phyloP scores from a whole-genome alignment of 1,140 invertebrate species.

The Euwallacea fornicatus region DNA sequence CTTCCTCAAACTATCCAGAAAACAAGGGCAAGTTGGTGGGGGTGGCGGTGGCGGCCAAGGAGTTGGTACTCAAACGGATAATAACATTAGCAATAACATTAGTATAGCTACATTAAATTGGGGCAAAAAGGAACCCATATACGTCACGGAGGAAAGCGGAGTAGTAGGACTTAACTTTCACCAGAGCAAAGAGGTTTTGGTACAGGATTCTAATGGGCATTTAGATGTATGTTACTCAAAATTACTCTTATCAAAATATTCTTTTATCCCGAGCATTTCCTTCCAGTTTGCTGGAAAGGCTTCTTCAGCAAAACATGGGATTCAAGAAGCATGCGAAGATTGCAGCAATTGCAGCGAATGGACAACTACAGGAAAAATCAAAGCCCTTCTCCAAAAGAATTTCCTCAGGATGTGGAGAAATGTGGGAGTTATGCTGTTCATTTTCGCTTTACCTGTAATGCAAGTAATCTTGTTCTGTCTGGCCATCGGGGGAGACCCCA shows the following conservation, averaged over 20 bases:
- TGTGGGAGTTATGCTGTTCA: constrained; percentile 85
- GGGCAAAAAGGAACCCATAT: constrained; percentile 78
- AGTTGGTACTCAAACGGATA: constrained; percentile 54
- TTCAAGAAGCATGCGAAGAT: constrained; percentile 47
- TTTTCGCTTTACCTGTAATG: constrained; percentile 86
- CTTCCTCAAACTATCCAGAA: constrained; percentile 85
- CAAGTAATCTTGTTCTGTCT: constrained; percentile 94
- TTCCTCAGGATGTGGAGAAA: constrained; percentile 89
- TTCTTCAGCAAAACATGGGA: constrained; percentile 39
- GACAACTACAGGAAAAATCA: constrained; percentile 52
- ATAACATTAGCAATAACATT: constrained; percentile 76
- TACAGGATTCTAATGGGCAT: constrained; percentile 72
- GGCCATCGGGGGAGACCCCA: constrained; percentile 89
- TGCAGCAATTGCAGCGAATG: constrained; percentile 53
- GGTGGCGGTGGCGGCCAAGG: constrained; percentile 13
- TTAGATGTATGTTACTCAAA: constrained; percentile 46
- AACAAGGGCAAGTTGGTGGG: constrained; percentile 50
- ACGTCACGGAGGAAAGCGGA: constrained; percentile 79
- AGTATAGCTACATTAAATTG: constrained; percentile 77
- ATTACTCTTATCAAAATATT: not conserved
- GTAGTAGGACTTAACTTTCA: constrained; percentile 86
- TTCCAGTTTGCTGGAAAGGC: constrained; percentile 40
- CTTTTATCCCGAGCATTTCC: not conserved
- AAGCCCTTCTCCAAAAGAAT: constrained; percentile 88
- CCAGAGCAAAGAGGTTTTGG: constrained; percentile 84